phyloP scores from a whole-genome alignment of 2,888 invertebrate species.

The Ethmia dodecea region DNA sequence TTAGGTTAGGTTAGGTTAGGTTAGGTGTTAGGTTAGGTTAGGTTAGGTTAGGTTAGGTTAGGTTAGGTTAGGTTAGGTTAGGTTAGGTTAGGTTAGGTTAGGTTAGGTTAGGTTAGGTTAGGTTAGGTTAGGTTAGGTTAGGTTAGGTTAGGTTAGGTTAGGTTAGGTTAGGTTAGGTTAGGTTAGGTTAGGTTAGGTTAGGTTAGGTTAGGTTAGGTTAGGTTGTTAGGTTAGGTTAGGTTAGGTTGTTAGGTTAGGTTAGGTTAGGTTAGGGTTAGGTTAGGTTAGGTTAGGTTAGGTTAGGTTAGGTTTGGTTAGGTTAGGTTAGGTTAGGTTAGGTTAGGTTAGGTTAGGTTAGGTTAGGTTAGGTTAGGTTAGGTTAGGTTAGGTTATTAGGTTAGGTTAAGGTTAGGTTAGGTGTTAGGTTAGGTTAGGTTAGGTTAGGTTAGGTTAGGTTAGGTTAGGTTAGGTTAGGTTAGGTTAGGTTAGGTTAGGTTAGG shows the following conservation, averaged over 20 bases:
- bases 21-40: constrained; percentile 11
- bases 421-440: constrained; percentile 10
- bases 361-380: constrained; percentile 11
- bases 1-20: constrained; percentile 12
- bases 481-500: constrained; percentile 9
- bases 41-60: constrained; percentile 8
- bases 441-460: constrained; percentile 12
- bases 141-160: constrained; percentile 15
- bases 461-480: constrained; percentile 12
- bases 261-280: constrained; percentile 13
- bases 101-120: too few species aligned
- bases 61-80: constrained; percentile 5
- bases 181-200: constrained; percentile 12
- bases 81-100: constrained; percentile 12
- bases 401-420: constrained; percentile 10
- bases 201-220: constrained; percentile 9
- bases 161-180: constrained; percentile 17
- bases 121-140: constrained; percentile 15
- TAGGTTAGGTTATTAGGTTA: constrained; percentile 15
- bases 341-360: too few species aligned
- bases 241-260: constrained; percentile 11
- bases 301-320: too few species aligned
- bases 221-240: constrained; percentile 10
- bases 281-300: constrained; percentile 11
- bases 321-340: too few species aligned